phyloP scores from a whole-genome alignment of 2,888 invertebrate genomes.

The Nebria brevicollis region DNA sequence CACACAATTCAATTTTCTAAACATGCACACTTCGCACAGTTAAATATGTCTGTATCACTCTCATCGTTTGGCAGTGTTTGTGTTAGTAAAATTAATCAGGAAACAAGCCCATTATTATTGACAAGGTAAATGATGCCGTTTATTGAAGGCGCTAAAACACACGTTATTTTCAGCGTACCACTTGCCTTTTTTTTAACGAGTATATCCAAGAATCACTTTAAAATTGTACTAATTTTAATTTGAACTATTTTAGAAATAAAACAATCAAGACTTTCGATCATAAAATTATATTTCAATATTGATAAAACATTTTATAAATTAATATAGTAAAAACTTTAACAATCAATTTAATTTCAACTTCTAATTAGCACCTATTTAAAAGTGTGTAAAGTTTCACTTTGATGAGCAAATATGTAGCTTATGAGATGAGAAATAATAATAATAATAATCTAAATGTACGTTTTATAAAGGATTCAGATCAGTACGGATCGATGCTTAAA shows the following conservation, averaged over 20 bases:
- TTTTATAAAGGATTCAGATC: not conserved
- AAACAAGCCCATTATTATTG: not conserved
- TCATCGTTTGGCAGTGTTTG: constrained; percentile 7
- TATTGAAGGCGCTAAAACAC: constrained; percentile 6
- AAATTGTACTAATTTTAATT: not conserved
- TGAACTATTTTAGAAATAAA: not conserved
- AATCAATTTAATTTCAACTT: not conserved
- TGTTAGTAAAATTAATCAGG: constrained; percentile 4
- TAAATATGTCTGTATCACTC: constrained; percentile 2
- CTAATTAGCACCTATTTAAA: constrained; percentile 1
- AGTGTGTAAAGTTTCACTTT: not conserved
- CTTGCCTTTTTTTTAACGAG: not conserved
- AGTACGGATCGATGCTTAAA: not conserved
- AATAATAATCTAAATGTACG: not conserved
- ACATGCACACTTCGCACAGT: constrained; percentile 41
- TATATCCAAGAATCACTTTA: not conserved
- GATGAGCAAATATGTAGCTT: not conserved
- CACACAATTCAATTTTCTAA: constrained; percentile 14
- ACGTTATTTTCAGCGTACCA: not conserved
- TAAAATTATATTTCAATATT: not conserved
- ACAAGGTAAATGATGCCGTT: not conserved
- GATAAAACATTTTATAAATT: not conserved
- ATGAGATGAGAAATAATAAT: not conserved
- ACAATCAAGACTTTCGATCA: not conserved
- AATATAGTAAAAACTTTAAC: not conserved